A percentile compares a stretch with the other conserved stretches of the same genome.
Conservation (phyloP, 2,113 vertebrate species). For the Megaceryle torquata region DNA sequence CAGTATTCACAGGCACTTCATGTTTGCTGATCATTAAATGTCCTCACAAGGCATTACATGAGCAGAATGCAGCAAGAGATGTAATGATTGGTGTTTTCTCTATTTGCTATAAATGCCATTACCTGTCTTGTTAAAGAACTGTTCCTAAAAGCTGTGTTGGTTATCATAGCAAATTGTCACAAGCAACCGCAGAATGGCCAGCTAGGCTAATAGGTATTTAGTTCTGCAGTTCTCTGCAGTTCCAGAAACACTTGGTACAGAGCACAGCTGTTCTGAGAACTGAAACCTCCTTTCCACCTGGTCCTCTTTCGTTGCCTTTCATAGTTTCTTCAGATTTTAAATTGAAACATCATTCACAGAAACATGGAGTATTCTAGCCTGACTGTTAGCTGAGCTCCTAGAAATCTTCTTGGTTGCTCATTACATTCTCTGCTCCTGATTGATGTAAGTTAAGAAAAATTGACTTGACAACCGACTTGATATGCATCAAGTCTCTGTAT, state of each 20-base stretch:
- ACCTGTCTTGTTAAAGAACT: neutral
- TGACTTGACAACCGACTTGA: neutral
- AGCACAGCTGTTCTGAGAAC: neutral
- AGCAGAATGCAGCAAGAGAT: neutral
- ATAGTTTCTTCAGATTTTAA: neutral
- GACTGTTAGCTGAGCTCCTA: neutral
- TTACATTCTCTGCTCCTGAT: neutral
- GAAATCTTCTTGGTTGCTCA: neutral
- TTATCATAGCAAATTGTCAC: neutral
- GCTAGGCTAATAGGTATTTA: neutral
- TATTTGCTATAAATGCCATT: neutral
- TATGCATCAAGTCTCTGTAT: neutral
- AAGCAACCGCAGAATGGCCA: neutral
- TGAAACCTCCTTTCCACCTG: neutral
- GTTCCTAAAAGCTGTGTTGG: neutral
- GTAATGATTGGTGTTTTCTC: neutral
- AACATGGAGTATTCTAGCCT: neutral
- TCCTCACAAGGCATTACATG: neutral
- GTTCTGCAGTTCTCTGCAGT: neutral
- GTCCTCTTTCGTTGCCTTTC: neutral
- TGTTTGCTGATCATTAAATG: neutral
- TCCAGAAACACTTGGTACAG: neutral
- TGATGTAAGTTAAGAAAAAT: neutral
- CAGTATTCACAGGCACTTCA: neutral
- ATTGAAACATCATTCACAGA: neutral